Evolutionary conservation across 2,888 invertebrate species (phyloP).

Genomic region (Polydesmus complanatus): DNA sequence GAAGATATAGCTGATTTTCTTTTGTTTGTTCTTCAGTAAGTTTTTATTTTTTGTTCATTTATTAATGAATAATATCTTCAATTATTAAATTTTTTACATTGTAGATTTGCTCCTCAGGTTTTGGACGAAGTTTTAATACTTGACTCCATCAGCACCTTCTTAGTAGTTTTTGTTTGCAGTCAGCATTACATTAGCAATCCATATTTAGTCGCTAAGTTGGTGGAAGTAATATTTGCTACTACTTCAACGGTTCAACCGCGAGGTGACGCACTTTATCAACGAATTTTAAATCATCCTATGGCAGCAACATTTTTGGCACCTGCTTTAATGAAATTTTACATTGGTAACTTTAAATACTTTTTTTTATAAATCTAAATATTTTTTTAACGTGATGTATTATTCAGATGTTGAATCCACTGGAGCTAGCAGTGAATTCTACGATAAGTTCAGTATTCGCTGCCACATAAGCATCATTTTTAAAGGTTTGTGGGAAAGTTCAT

Average conservation of each 20-base stretch:
- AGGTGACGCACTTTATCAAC: conserved; percentile 43
- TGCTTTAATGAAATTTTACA: conserved; percentile 94
- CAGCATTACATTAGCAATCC: conserved; percentile 88
- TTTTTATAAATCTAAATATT: background rate
- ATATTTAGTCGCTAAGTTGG: conserved; percentile 89
- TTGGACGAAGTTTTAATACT: conserved; percentile 65
- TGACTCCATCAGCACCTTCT: conserved; percentile 63
- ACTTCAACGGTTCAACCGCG: conserved; percentile 39
- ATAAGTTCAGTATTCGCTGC: conserved; percentile 96
- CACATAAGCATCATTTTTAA: conserved; percentile 95
- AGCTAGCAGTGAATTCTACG: conserved; percentile 95
- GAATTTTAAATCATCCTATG: conserved; percentile 76
- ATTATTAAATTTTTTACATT: conserved; percentile 22
- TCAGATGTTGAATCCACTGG: conserved; percentile 89
- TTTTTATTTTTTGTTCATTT: conserved; percentile 24
- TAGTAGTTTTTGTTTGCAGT: conserved; percentile 77
- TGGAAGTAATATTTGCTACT: conserved; percentile 55
- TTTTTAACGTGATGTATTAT: conserved; percentile 1
- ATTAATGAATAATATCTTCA: background rate
- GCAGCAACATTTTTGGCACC: conserved; percentile 69
- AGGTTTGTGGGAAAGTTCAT: conserved; percentile 77
- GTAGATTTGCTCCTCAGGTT: conserved; percentile 58
- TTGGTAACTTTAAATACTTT: conserved; percentile 36
- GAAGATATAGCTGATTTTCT: conserved; percentile 96
- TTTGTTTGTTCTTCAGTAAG: conserved; percentile 82